These are phyloP conservation scores for Echiichthys vipera DNA, from an alignment of 2,797 vertebrate species.

Conservation along the genomic window DNA sequence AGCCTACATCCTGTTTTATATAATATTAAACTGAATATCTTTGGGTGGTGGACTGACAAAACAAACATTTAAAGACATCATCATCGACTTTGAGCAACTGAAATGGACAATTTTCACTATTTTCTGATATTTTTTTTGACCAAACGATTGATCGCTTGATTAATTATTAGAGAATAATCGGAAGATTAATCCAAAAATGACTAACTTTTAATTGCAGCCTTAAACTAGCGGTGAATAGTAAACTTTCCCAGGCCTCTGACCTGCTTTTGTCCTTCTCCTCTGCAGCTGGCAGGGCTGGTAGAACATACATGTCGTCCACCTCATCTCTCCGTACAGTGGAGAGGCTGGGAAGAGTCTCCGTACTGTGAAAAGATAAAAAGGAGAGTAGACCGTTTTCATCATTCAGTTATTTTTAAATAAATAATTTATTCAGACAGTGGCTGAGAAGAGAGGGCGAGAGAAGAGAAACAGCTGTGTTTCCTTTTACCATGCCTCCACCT, in stretches of 20 bases:
- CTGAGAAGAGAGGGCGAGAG: neutral
- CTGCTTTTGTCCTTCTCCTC: conserved; percentile 88
- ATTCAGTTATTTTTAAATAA: neutral
- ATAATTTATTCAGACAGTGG: neutral
- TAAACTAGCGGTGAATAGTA: neutral
- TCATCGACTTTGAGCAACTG: too few relatives aligned
- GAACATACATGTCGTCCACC: conserved; percentile 90
- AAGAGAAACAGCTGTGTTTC: neutral
- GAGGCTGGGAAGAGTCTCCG: conserved; percentile 89
- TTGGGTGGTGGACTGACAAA: too few relatives aligned
- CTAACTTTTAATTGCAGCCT: too few relatives aligned
- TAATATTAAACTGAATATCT: too few relatives aligned
- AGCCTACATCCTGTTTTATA: too few relatives aligned
- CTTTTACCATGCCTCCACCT: neutral
- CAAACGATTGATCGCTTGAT: too few relatives aligned
- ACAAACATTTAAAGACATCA: too few relatives aligned
- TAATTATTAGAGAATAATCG: too few relatives aligned
- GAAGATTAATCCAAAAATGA: too few relatives aligned
- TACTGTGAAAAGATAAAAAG: conserved; percentile 69
- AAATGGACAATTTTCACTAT: too few relatives aligned
- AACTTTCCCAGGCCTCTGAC: conserved; percentile 70
- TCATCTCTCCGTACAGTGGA: conserved; percentile 88
- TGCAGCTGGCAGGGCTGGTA: conserved; percentile 87
- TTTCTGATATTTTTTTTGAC: too few relatives aligned
- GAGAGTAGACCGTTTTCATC: neutral